phyloP scores from a whole-genome alignment of 1,140 invertebrate species.

The Cataglyphis hispanica region DNA sequence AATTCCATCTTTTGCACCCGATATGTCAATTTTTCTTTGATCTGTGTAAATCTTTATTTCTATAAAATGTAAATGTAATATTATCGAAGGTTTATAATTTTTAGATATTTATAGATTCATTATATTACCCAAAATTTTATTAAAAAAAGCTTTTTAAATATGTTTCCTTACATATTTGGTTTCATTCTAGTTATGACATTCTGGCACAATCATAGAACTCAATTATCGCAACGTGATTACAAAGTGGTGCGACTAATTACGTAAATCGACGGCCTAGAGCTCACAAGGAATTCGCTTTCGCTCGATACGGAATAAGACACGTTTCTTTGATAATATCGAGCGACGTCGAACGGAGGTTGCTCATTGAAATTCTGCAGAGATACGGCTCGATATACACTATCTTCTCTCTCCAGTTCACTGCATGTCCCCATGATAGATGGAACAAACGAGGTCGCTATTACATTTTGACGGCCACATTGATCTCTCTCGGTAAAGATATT shows the following conservation, averaged over 20 bases:
- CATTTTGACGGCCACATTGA: constrained; percentile 56
- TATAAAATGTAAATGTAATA: not conserved
- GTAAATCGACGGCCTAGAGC: constrained; percentile 20
- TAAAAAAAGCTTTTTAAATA: not conserved
- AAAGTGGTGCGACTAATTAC: constrained; percentile 41
- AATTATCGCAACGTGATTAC: constrained; percentile 54
- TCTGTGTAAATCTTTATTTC: not conserved
- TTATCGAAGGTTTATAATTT: not conserved
- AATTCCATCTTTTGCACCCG: no score
- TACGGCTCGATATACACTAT: constrained; percentile 53
- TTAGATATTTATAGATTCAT: not conserved
- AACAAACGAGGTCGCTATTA: constrained; percentile 61
- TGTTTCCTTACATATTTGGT: not conserved
- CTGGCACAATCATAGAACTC: constrained; percentile 20
- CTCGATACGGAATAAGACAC: constrained; percentile 52
- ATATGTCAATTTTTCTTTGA: not conserved
- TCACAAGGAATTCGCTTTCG: not conserved
- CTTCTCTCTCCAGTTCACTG: constrained; percentile 48
- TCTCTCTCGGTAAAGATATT: constrained; percentile 10
- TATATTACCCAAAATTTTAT: no score
- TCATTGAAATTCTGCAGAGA: constrained; percentile 56
- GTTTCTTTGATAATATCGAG: constrained; percentile 62
- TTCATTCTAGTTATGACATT: not conserved
- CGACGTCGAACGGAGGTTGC: constrained; percentile 25
- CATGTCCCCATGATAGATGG: constrained; percentile 56